Base-by-base conservation (phyloP, 2,888 invertebrate genomes). In the Neoascia interrupta region DNA sequence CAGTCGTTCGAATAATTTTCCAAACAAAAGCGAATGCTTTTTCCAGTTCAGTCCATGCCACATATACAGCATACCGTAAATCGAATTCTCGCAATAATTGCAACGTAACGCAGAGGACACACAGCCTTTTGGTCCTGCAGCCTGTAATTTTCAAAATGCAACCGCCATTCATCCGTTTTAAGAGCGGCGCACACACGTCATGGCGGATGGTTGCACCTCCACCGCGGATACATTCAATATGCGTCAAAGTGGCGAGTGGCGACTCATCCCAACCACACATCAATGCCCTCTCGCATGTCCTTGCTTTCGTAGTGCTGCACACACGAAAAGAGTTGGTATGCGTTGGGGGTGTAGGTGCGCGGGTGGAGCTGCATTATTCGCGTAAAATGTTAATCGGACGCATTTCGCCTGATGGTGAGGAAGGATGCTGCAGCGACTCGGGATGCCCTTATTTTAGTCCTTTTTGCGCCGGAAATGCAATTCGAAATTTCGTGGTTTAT, bases 401-500 rank as follows among this genome's bases (percentile, higher is more conserved):
- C 70, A 76, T 43, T 34, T 16, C 49, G 47, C 19, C 31, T 31
- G 26, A 6, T 34, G 23, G 53, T 23, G 6, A 13, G 41, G 36
- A 18, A 26, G 39, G 41, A 16, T 4, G 37, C 41, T n/a, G n/a
- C n/a, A 15, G 34, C 1, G 36, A 41, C 13, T 11, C 51, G 19
- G 26, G 11, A 19, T 34, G 16, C 16, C 15, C 36, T 43, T 23
- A 15, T 49, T 49, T 45, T 58, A 53, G 31, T 31, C 31, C 45
- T 43, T 58, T 66, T 58, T 23, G 31, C 51, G 81, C 47, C 73
- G 76, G 76, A 81, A 81, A 81, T 75, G 63, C 63, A 76, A 72
- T 76, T 69, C 68, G 80, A 75, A 81, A 81, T 74, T 69, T 81
- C 81, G 81, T 75, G 81, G 81, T 81, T 81, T 81, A 81, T 81